These are phyloP conservation scores for Erethizon dorsatum DNA, from an alignment of 2,797 vertebrate species.

Conservation along the genomic window DNA sequence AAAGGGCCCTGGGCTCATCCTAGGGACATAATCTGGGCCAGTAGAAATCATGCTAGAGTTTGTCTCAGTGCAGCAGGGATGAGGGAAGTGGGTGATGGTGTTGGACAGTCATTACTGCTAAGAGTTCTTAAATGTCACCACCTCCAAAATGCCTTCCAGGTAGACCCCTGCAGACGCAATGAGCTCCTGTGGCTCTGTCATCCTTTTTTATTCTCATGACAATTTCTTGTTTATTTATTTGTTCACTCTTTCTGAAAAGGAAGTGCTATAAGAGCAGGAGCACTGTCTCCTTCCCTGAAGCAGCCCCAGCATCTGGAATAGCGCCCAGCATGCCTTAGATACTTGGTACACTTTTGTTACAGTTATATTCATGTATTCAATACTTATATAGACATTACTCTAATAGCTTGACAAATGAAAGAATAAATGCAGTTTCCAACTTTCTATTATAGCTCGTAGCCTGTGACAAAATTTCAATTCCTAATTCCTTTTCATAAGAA, in stretches of 20 bases:
- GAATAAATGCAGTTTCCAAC: conserved; percentile 12
- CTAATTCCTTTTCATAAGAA: conserved; percentile 33
- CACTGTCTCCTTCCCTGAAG: background rate
- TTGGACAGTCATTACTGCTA: background rate
- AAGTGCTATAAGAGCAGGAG: background rate
- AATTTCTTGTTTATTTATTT: background rate
- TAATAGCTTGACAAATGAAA: conserved; percentile 48
- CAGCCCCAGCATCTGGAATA: background rate
- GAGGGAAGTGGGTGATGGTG: background rate
- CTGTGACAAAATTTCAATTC: conserved; percentile 33
- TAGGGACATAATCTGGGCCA: no score
- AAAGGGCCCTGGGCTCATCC: background rate
- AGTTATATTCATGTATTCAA: background rate
- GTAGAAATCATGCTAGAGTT: background rate
- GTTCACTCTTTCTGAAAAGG: conserved; percentile 33
- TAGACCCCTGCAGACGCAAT: background rate
- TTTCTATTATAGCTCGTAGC: conserved; percentile 20
- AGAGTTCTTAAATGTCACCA: background rate
- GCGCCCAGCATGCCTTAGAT: background rate
- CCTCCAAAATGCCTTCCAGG: conserved; percentile 22
- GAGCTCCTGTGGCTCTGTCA: background rate
- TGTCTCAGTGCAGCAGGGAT: background rate
- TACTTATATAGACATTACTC: background rate
- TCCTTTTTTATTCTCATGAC: background rate
- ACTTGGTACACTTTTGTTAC: conserved; percentile 13